Evolutionary conservation across 2,797 vertebrate genomes (phyloP).

Genomic region (Agapornis canus): DNA sequence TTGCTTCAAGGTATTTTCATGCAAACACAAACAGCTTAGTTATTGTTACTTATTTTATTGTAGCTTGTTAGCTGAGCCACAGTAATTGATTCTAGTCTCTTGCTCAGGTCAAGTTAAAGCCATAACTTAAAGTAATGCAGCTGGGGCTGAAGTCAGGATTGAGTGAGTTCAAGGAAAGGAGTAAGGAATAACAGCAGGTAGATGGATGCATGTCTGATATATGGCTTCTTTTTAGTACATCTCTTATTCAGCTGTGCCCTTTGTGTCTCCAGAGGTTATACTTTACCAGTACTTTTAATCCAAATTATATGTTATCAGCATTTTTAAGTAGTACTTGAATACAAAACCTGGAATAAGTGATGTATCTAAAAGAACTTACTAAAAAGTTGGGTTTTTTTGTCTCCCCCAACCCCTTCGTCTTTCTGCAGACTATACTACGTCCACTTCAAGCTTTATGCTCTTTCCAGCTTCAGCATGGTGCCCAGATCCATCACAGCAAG

Average conservation of each 20-base stretch:
- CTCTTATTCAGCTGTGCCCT: background rate
- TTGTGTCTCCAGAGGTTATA: background rate
- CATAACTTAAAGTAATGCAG: background rate
- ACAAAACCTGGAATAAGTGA: background rate
- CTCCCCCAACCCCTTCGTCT: background rate
- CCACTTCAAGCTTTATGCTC: constrained; percentile 94
- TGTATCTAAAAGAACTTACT: background rate
- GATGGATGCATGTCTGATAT: background rate
- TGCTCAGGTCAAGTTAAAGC: background rate
- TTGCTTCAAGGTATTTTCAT: background rate
- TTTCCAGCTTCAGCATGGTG: constrained; percentile 96
- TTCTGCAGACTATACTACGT: constrained; percentile 86
- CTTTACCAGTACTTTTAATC: background rate
- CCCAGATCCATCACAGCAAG: constrained; percentile 96
- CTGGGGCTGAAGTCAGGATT: background rate
- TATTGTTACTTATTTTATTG: constrained; percentile 15
- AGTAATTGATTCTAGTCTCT: background rate
- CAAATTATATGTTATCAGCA: background rate
- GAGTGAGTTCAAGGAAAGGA: background rate
- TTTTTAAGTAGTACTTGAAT: background rate
- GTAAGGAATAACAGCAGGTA: background rate
- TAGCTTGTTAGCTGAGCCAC: background rate
- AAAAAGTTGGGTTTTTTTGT: background rate
- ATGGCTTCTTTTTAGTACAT: background rate
- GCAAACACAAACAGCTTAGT: background rate